phyloP scores from a whole-genome alignment of 2,797 vertebrate species.

The Perodicticus potto region DNA sequence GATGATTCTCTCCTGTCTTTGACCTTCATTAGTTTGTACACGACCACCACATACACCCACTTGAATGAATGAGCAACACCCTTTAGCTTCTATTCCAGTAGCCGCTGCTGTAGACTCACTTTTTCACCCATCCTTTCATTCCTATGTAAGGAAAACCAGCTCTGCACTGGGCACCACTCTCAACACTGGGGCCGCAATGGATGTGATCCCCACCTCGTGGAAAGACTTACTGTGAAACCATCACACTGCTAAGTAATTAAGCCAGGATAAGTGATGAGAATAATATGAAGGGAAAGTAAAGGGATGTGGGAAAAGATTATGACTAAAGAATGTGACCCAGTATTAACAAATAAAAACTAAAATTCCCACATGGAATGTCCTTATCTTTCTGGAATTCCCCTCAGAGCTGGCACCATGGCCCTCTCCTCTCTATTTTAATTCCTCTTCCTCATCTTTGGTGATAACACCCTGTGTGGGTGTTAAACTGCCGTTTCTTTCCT shows the following conservation, averaged over 20 bases:
- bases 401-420: too few relatives aligned
- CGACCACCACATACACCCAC: accelerated
- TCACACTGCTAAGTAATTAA: background rate
- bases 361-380: too few relatives aligned
- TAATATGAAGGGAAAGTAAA: background rate
- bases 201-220: background rate
- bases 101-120: background rate
- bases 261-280: background rate
- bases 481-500: too few relatives aligned
- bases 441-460: too few relatives aligned
- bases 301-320: background rate
- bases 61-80: background rate
- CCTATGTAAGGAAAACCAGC: background rate
- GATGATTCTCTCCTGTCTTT: background rate
- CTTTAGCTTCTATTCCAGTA: background rate
- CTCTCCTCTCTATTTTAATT: too few relatives aligned
- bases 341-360: too few relatives aligned
- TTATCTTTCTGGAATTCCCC: too few relatives aligned
- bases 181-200: background rate
- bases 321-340: background rate
- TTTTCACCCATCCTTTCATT: background rate
- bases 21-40: background rate
- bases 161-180: background rate
- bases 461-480: too few relatives aligned
- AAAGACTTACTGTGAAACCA: background rate